Evolutionary conservation across 2,888 invertebrate genomes (phyloP).

Genomic region (Lepidocyrtoides sp.): DNA sequence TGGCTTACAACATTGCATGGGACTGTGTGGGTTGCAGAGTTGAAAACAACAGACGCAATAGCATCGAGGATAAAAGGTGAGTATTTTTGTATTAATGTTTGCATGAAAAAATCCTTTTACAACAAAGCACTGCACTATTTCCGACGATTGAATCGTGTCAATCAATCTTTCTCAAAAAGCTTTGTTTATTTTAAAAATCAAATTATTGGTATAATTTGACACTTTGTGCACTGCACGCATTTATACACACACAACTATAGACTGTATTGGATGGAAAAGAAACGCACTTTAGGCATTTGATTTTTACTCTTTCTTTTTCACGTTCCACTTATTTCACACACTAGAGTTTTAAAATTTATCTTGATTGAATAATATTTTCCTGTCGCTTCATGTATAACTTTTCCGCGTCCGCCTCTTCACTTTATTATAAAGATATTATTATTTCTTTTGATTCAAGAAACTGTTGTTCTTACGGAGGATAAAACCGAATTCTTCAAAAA

Average conservation of each 20-base stretch:
- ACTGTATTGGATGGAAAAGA: not conserved
- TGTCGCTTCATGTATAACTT: not conserved
- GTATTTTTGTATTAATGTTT: not conserved
- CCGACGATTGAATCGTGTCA: conserved; percentile 29
- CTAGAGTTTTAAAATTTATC: too few species aligned
- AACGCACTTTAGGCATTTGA: too few species aligned
- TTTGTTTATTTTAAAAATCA: not conserved
- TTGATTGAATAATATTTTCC: not conserved
- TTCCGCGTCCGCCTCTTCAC: conserved; percentile 24
- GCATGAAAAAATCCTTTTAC: not conserved
- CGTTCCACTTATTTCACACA: not conserved
- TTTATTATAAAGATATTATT: not conserved
- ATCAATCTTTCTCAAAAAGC: not conserved
- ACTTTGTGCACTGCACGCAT: not conserved
- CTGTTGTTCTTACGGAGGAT: not conserved
- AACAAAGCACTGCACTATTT: not conserved
- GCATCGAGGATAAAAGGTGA: not conserved
- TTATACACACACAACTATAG: not conserved
- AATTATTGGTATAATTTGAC: not conserved
- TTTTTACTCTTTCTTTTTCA: too few species aligned
- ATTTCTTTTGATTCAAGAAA: not conserved
- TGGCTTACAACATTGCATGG: not conserved
- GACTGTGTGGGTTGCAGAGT: conserved; percentile 25
- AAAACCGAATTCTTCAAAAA: conserved; percentile 2
- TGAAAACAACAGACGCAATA: not conserved